These are phyloP conservation scores for Brachymystax lenok DNA, from an alignment of 2,797 vertebrate species.

Conservation along the genomic window DNA sequence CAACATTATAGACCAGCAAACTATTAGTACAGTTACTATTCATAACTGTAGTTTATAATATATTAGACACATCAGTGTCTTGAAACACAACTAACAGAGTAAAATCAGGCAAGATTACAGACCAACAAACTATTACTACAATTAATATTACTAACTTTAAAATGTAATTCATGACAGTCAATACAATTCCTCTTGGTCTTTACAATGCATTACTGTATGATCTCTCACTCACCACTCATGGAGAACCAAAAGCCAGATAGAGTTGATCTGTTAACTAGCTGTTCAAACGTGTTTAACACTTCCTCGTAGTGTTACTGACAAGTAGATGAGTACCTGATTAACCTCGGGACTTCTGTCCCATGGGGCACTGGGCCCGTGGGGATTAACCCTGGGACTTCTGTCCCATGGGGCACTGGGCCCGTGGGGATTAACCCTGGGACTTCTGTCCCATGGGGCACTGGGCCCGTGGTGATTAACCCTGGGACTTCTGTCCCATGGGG, in stretches of 20 bases:
- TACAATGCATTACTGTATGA: not conserved
- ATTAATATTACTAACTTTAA: not conserved
- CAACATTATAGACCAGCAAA: too few relatives aligned
- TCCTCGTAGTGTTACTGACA: not conserved
- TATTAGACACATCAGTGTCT: not conserved
- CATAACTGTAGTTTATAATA: not conserved
- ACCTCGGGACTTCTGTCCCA: conserved; percentile 39
- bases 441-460: too few relatives aligned
- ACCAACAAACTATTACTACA: not conserved
- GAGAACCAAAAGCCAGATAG: not conserved
- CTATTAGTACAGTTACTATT: conserved; percentile 42
- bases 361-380: too few relatives aligned
- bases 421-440: too few relatives aligned
- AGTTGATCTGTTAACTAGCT: not conserved
- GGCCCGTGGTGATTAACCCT: too few relatives aligned
- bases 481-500: too few relatives aligned
- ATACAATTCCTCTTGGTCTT: not conserved
- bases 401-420: too few relatives aligned
- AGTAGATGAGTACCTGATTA: conserved; percentile 80
- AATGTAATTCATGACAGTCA: not conserved
- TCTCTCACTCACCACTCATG: not conserved
- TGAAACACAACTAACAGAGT: not conserved
- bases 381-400: too few relatives aligned
- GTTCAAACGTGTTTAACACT: not conserved
- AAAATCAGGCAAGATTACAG: not conserved